A percentile compares a stretch with the other conserved stretches of the same genome.
phyloP scores from a whole-genome alignment of 2,888 invertebrate genomes.

The Drosophila pegasa region DNA sequence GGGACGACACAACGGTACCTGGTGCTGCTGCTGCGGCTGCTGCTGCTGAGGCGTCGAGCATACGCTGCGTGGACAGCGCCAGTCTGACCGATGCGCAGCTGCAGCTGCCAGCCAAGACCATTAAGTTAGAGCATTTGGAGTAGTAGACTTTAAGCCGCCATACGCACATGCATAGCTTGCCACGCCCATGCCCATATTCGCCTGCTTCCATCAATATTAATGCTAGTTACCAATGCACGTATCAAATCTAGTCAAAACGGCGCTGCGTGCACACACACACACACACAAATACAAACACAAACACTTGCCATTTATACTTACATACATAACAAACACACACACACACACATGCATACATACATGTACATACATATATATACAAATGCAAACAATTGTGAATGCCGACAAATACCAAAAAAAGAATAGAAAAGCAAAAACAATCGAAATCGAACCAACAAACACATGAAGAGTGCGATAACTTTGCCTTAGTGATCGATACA shows the following conservation, averaged over 20 bases:
- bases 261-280: conserved; percentile 40
- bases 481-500: conserved; percentile 26
- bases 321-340: conserved; percentile 9
- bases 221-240: conserved; percentile 18
- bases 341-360: conserved; percentile 8
- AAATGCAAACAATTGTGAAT: conserved; percentile 47
- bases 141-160: conserved; percentile 50
- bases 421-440: no score
- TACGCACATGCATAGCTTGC: conserved; percentile 22
- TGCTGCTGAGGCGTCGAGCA: conserved; percentile 54
- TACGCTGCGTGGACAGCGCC: conserved; percentile 74
- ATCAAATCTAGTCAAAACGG: conserved; percentile 55
- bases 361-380: conserved; percentile 12
- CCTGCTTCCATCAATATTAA: background rate
- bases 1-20: conserved; percentile 36
- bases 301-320: conserved; percentile 47
- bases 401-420: conserved; percentile 37
- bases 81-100: conserved; percentile 50
- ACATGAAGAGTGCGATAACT: conserved; percentile 10
- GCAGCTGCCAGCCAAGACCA: conserved; percentile 68
- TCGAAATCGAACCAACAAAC: conserved; percentile 24
- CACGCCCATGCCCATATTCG: conserved; percentile 6
- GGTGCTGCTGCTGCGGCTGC: conserved; percentile 35
- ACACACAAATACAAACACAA: conserved; percentile 13
- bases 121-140: conserved; percentile 81